Percentiles rank a stretch among this genome's conserved stretches.
Evolutionary conservation across 2,113 vertebrate species (phyloP).

Genomic region (Neogale vison): DNA sequence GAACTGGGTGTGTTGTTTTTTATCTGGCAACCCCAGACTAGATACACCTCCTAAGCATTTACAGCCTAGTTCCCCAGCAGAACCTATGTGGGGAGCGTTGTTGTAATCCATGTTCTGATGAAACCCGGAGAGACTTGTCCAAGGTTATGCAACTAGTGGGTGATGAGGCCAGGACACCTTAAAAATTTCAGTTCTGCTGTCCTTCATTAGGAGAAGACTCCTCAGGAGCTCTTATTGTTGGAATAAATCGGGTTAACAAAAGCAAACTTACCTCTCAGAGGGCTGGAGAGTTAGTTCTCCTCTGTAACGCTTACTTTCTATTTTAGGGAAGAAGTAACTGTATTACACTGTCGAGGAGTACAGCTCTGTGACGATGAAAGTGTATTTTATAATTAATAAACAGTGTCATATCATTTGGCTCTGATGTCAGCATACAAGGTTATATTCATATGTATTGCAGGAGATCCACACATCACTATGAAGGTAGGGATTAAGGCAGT

Average conservation of each 20-base stretch:
- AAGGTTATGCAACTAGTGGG: neutral
- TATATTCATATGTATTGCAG: neutral
- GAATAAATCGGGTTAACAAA: neutral
- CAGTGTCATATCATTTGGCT: neutral
- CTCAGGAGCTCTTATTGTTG: neutral
- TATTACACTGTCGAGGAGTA: neutral
- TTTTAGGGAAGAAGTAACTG: neutral
- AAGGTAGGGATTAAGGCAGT: neutral
- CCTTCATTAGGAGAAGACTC: neutral
- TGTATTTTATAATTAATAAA: neutral
- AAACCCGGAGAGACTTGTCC: neutral
- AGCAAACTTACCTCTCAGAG: neutral
- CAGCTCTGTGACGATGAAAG: neutral
- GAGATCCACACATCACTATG: neutral
- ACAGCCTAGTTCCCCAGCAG: neutral
- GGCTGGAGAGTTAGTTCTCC: neutral
- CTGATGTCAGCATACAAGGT: neutral
- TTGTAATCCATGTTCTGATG: neutral
- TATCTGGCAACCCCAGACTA: neutral
- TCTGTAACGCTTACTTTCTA: neutral
- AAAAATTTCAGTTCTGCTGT: neutral
- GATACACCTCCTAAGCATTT: neutral
- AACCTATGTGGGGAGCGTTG: neutral
- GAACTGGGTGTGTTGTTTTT: neutral
- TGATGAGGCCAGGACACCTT: neutral